Conservation (phyloP, 1,140 invertebrate genomes). For the Trachymyrmex septentrionalis region DNA sequence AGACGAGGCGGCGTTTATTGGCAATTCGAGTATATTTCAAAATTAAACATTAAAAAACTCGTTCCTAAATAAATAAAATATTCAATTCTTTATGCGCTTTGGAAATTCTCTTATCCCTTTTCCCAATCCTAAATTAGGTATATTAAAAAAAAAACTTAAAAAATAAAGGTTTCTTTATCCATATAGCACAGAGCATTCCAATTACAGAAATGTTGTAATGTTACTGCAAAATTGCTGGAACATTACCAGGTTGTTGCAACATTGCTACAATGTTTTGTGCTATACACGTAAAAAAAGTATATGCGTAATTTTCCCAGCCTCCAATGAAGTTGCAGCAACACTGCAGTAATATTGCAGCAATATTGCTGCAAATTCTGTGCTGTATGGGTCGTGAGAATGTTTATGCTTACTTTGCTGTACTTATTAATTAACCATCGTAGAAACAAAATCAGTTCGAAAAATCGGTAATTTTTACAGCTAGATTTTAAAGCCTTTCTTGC, state of each 20-base stretch:
- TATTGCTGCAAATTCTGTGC: too few relatives aligned
- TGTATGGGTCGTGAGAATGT: neutral
- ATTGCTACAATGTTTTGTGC: too few relatives aligned
- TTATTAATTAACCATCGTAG: neutral
- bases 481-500: neutral
- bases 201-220: too few relatives aligned
- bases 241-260: too few relatives aligned
- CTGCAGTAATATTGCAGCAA: too few relatives aligned
- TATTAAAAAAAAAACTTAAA: neutral
- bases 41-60: neutral
- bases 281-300: neutral
- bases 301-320: too few relatives aligned
- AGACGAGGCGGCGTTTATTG: slow-evolving; percentile 36
- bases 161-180: neutral
- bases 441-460: neutral
- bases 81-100: neutral
- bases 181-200: neutral
- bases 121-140: neutral
- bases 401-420: neutral
- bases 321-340: too few relatives aligned
- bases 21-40: neutral
- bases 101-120: neutral
- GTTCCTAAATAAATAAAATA: neutral
- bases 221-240: too few relatives aligned
- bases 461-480: neutral